These are phyloP conservation scores for Agrochola macilenta DNA, from an alignment of 2,888 invertebrate genomes.

Conservation along the genomic window DNA sequence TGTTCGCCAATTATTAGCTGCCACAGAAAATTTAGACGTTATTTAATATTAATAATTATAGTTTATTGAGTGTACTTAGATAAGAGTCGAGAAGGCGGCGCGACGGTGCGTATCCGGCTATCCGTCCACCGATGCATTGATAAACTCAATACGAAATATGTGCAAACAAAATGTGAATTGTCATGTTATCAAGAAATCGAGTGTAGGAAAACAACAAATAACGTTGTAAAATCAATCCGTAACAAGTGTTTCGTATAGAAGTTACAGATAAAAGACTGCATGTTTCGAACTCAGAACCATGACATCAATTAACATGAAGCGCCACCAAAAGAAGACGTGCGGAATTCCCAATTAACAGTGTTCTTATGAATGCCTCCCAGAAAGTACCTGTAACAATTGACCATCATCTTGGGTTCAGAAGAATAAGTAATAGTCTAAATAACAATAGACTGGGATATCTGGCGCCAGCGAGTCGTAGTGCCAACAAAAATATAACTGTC, in stretches of 20 bases:
- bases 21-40: conserved; percentile 43
- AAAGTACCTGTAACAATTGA: conserved; percentile 73
- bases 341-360: conserved; percentile 58
- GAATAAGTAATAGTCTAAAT: conserved; percentile 71
- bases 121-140: conserved; percentile 82
- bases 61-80: conserved; percentile 76
- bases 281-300: conserved; percentile 47
- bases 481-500: conserved; percentile 83
- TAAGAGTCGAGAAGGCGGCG: conserved; percentile 81
- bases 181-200: conserved; percentile 61
- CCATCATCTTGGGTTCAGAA: conserved; percentile 67
- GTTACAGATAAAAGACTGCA: conserved; percentile 46
- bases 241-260: conserved; percentile 33
- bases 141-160: conserved; percentile 77
- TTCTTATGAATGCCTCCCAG: conserved; percentile 71
- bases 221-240: conserved; percentile 27
- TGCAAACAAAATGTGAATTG: conserved; percentile 75
- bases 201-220: conserved; percentile 57
- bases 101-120: conserved; percentile 83
- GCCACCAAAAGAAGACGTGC: conserved; percentile 62
- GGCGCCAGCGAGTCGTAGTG: conserved; percentile 84
- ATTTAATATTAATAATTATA: conserved; percentile 70
- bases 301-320: conserved; percentile 61
- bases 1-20: conserved; percentile 64
- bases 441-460: conserved; percentile 80